Percentiles rank a stretch among this genome's conserved stretches.
Conservation (phyloP, 2,797 vertebrate genomes). For the Spondyliosoma cantharus region DNA sequence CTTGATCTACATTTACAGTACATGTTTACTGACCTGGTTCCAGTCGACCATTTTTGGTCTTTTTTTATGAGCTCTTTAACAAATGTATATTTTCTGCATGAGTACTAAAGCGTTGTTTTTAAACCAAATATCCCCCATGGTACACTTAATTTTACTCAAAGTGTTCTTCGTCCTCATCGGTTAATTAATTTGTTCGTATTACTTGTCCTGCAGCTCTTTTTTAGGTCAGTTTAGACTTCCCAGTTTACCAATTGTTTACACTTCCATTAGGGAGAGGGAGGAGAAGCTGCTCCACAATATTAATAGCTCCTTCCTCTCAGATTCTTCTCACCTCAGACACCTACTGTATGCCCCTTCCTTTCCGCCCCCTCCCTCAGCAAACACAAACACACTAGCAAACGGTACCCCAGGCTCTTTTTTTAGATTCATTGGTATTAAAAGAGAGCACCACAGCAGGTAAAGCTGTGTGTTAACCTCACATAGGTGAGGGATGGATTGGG, state of each 20-base stretch:
- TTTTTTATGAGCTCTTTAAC: slow-evolving; percentile 17
- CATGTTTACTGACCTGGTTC: slow-evolving; percentile 38
- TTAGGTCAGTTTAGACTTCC: slow-evolving; percentile 23
- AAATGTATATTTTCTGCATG: background rate
- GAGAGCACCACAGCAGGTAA: slow-evolving; percentile 22
- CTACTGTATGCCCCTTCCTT: slow-evolving; percentile 45
- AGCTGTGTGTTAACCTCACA: slow-evolving; percentile 31
- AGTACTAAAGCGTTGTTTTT: slow-evolving; percentile 13
- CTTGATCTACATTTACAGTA: background rate
- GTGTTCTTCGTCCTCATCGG: background rate
- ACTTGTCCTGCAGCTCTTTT: slow-evolving; percentile 10
- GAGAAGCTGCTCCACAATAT: slow-evolving; percentile 47
- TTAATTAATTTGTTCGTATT: background rate
- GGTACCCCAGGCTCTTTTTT: slow-evolving; percentile 19
- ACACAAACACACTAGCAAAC: slow-evolving; percentile 46
- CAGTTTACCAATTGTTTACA: slow-evolving; percentile 54
- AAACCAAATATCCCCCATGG: slow-evolving; percentile 1
- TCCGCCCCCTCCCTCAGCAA: slow-evolving; percentile 48
- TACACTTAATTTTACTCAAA: background rate
- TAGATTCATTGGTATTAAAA: slow-evolving; percentile 26
- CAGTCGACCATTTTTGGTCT: slow-evolving; percentile 23
- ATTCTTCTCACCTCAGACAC: slow-evolving; percentile 64
- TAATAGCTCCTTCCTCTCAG: slow-evolving; percentile 64
- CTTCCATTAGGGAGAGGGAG: slow-evolving; percentile 46
- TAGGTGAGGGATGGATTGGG: slow-evolving; percentile 22